phyloP scores from a whole-genome alignment of 2,113 vertebrate genomes.

The Empidonax alnorum region DNA sequence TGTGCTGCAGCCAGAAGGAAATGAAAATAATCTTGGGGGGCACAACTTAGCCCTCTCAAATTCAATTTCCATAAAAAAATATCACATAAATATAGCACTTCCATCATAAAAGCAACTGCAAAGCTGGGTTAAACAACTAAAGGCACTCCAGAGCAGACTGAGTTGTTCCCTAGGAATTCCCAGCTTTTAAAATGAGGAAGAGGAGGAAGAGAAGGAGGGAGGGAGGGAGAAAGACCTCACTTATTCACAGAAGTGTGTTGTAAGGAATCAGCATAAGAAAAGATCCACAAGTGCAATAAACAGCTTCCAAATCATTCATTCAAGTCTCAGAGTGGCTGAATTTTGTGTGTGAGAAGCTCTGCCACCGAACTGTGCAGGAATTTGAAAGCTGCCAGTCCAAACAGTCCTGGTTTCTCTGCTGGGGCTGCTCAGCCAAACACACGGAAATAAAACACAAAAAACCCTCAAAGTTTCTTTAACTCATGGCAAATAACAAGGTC shows the following conservation, averaged over 20 bases:
- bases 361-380: not conserved
- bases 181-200: not conserved
- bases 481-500: not conserved
- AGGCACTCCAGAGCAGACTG: rapidly evolving
- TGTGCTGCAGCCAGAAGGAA: not conserved
- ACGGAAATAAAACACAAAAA: not conserved
- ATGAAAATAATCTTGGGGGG: not conserved
- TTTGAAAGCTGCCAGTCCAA: not conserved
- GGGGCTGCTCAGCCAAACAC: not conserved
- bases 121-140: not conserved
- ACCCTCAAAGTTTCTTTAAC: not conserved
- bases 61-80: not conserved
- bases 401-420: not conserved
- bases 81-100: not conserved
- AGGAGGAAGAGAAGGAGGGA: not conserved
- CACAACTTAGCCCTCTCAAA: not conserved
- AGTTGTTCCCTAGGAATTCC: not conserved
- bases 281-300: not conserved
- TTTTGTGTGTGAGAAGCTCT: not conserved
- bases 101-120: not conserved
- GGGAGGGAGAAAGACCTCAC: too few relatives aligned
- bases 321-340: not conserved
- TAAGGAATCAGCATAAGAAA: not conserved
- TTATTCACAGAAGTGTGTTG: not conserved
- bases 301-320: not conserved